Conservation (phyloP, 2,888 invertebrate species). For the Chaetoderma sp. region DNA sequence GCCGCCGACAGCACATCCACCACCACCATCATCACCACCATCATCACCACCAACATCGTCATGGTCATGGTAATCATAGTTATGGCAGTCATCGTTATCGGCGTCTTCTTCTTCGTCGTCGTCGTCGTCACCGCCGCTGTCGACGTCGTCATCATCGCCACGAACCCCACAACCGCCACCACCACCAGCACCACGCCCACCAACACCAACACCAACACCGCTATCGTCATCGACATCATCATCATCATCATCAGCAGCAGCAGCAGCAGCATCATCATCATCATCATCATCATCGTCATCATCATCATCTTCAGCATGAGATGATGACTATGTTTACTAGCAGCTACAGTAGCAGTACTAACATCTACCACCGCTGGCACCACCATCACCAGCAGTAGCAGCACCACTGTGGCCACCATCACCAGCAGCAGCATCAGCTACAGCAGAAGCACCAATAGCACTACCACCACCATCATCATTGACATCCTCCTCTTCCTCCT, state of each 20-base stretch:
- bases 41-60: background rate
- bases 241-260: too few relatives aligned
- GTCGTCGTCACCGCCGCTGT: too few relatives aligned
- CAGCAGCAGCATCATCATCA: too few relatives aligned
- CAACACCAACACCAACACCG: too few relatives aligned
- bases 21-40: background rate
- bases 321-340: background rate
- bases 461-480: too few relatives aligned
- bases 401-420: too few relatives aligned
- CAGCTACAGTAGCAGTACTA: background rate
- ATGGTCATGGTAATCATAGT: background rate
- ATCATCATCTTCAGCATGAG: background rate
- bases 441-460: too few relatives aligned
- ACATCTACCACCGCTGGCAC: background rate
- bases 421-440: too few relatives aligned
- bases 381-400: constrained; percentile 18
- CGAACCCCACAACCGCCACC: too few relatives aligned
- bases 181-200: background rate
- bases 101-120: too few relatives aligned
- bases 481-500: too few relatives aligned
- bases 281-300: background rate
- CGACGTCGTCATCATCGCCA: background rate
- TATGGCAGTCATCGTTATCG: background rate
- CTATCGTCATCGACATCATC: background rate
- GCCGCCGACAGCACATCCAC: background rate